phyloP scores from a whole-genome alignment of 2,888 invertebrate genomes.

The Agrochola litura region DNA sequence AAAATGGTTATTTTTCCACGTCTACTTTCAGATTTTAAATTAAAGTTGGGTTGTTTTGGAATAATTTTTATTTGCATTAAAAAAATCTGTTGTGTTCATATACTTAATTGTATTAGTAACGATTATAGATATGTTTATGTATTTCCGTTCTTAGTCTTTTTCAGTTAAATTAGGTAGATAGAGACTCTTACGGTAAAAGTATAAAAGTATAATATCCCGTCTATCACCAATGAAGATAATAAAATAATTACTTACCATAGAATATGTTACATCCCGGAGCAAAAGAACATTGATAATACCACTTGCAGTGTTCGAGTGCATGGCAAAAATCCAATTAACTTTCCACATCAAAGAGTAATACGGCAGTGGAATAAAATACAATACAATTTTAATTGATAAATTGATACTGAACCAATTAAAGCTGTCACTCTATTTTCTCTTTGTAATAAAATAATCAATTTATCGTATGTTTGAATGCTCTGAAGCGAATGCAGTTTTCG shows the following conservation, averaged over 20 bases:
- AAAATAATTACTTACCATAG: too few species aligned
- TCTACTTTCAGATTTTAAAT: not conserved
- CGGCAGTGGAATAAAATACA: not conserved
- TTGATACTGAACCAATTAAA: slow-evolving; percentile 12
- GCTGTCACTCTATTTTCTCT: not conserved
- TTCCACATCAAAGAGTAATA: not conserved
- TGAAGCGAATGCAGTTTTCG: not conserved
- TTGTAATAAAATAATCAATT: not conserved
- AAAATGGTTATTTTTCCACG: not conserved
- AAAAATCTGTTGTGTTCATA: not conserved
- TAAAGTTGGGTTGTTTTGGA: not conserved
- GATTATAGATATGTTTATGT: too few species aligned
- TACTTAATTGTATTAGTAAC: too few species aligned
- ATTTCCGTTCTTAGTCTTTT: too few species aligned
- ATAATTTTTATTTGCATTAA: not conserved
- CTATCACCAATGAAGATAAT: too few species aligned
- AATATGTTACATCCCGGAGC: too few species aligned
- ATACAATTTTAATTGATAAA: not conserved
- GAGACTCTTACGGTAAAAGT: too few species aligned
- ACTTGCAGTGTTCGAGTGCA: not conserved
- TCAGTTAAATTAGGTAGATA: too few species aligned
- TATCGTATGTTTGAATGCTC: not conserved
- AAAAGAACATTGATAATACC: too few species aligned
- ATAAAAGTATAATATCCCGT: too few species aligned
- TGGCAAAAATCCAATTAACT: not conserved